A percentile compares a stretch with the other conserved stretches of the same genome.
These are phyloP conservation scores for Prosopocoilus inquinatus DNA, from an alignment of 2,888 invertebrate genomes.

Conservation along the genomic window DNA sequence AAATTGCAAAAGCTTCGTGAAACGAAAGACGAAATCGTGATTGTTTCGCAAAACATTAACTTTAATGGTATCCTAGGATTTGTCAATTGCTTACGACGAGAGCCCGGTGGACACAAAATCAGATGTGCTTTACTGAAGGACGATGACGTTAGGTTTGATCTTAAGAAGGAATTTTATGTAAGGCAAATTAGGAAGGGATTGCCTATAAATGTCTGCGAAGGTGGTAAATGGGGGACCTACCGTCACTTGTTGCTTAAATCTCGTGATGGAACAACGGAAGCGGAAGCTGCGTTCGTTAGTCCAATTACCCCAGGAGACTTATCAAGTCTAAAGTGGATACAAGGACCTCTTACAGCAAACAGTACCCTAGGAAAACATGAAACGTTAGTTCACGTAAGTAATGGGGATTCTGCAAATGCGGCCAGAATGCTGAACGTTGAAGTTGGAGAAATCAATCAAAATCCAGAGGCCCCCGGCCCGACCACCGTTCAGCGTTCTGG, in stretches of 20 bases:
- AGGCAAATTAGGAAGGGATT: conserved; percentile 69
- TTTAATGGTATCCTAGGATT: conserved; percentile 79
- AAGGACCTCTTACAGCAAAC: conserved; percentile 52
- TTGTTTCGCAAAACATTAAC: conserved; percentile 55
- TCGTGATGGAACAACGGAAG: conserved; percentile 40
- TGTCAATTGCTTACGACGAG: conserved; percentile 79
- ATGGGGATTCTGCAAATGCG: too few species aligned
- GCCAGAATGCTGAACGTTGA: too few species aligned
- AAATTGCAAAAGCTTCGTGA: conserved; percentile 5
- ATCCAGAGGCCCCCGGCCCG: too few species aligned
- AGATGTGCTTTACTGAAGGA: conserved; percentile 60
- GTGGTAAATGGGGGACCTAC: conserved; percentile 54
- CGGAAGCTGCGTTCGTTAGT: conserved; percentile 72
- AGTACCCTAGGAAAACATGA: background rate
- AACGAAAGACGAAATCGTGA: conserved; percentile 50
- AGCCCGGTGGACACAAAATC: conserved; percentile 52
- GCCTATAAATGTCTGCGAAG: conserved; percentile 70
- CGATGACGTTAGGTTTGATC: conserved; percentile 63
- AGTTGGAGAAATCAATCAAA: too few species aligned
- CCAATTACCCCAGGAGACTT: conserved; percentile 78
- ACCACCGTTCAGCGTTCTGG: too few species aligned
- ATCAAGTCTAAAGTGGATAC: conserved; percentile 75
- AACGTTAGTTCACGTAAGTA: conserved; percentile 10
- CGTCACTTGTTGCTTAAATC: conserved; percentile 19
- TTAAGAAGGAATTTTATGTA: conserved; percentile 62